These are phyloP conservation scores for Passer montanus DNA, from an alignment of 2,113 vertebrate species.

Conservation along the genomic window DNA sequence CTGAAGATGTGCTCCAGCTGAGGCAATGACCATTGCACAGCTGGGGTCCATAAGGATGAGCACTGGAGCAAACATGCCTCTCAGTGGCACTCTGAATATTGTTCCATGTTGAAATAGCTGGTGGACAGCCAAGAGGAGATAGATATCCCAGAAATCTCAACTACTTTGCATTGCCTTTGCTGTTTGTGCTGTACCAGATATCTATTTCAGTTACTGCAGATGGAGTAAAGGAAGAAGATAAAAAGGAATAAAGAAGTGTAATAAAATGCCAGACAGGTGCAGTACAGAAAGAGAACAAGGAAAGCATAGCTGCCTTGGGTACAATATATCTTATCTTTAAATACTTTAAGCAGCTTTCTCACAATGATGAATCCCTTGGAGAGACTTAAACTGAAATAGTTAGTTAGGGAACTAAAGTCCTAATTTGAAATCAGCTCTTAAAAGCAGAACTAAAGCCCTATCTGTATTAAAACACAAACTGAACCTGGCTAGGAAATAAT, in stretches of 20 bases:
- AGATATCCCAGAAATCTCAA: neutral
- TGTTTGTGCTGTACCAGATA: neutral
- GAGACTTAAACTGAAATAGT: neutral
- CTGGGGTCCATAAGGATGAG: neutral
- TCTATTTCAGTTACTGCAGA: neutral
- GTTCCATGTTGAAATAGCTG: neutral
- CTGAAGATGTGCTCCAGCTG: neutral
- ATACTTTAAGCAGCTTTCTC: neutral
- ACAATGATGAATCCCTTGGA: neutral
- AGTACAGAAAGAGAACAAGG: neutral
- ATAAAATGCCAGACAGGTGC: neutral
- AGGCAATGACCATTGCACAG: neutral
- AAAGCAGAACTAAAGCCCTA: neutral
- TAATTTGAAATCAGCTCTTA: neutral
- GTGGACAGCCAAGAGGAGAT: neutral
- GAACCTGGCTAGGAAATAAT: neutral
- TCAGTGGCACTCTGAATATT: neutral
- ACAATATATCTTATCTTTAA: constrained; percentile 27
- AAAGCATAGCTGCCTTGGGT: neutral
- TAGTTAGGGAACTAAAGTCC: neutral
- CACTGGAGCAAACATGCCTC: neutral
- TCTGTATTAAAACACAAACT: neutral
- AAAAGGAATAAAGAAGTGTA: constrained; percentile 4
- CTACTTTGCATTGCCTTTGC: neutral
- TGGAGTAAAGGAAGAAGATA: constrained; percentile 23